Percentiles rank a stretch among this genome's conserved stretches.
phyloP scores from a whole-genome alignment of 1,140 invertebrate species.

The Oryzaephilus surinamensis region DNA sequence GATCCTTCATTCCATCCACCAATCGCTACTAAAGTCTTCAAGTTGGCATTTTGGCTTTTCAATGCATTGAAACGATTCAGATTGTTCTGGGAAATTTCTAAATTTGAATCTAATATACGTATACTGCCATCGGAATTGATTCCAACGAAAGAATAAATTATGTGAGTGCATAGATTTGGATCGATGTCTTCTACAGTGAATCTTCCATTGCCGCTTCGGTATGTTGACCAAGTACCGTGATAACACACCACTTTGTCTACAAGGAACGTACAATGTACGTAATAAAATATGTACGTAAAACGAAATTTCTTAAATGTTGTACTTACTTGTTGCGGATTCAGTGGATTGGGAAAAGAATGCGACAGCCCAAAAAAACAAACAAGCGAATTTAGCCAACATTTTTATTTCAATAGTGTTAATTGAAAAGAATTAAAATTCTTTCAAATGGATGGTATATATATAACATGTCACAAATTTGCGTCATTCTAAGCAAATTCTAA shows the following conservation, averaged over 20 bases:
- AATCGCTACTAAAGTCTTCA: slow-evolving; percentile 60
- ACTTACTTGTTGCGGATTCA: too few relatives aligned
- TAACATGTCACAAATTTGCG: too few relatives aligned
- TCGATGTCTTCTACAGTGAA: slow-evolving; percentile 57
- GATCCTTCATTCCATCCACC: slow-evolving; percentile 72
- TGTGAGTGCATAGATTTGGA: slow-evolving; percentile 58
- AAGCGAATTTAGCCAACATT: too few relatives aligned
- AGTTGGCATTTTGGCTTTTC: slow-evolving; percentile 48
- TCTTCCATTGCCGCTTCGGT: slow-evolving; percentile 51
- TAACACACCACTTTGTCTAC: slow-evolving; percentile 51
- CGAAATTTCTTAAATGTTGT: too few relatives aligned
- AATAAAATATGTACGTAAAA: not conserved
- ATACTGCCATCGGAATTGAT: slow-evolving; percentile 29
- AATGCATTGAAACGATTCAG: slow-evolving; percentile 42
- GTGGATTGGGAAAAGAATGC: too few relatives aligned
- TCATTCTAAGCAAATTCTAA: too few relatives aligned
- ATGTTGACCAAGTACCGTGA: slow-evolving; percentile 62
- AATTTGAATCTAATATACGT: slow-evolving; percentile 9
- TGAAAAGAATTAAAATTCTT: too few relatives aligned
- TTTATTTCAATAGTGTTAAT: too few relatives aligned
- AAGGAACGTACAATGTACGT: not conserved
- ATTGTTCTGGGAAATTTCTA: slow-evolving; percentile 34
- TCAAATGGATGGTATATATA: too few relatives aligned
- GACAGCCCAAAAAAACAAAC: too few relatives aligned
- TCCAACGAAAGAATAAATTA: slow-evolving; percentile 63